Conservation (phyloP, 1,140 invertebrate genomes). For the Elymnias hypermnestra region DNA sequence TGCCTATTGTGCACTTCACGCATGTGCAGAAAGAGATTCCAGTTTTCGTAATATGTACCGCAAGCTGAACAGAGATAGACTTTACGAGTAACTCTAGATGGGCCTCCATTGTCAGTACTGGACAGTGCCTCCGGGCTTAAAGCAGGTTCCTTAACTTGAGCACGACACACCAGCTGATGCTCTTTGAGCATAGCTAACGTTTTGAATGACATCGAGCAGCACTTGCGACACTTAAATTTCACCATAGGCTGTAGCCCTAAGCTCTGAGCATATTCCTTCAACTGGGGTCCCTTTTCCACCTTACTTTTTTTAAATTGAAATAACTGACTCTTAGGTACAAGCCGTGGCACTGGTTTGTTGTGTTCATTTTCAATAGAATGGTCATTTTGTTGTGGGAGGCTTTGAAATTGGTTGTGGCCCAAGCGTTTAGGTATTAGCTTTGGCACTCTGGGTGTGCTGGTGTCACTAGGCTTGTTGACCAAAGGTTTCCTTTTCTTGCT, state of each 20-base stretch:
- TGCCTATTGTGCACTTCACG: slow-evolving; percentile 85
- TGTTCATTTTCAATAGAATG: slow-evolving; percentile 42
- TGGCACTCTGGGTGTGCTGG: slow-evolving; percentile 42
- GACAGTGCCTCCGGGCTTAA: slow-evolving; percentile 51
- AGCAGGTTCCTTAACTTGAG: slow-evolving; percentile 58
- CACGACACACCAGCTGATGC: slow-evolving; percentile 78
- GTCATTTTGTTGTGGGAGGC: slow-evolving; percentile 43
- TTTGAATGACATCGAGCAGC: slow-evolving; percentile 78
- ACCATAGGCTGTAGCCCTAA: slow-evolving; percentile 80
- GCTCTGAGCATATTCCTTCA: slow-evolving; percentile 82
- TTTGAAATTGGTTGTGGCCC: slow-evolving; percentile 51
- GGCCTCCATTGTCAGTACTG: slow-evolving; percentile 56
- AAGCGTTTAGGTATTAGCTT: slow-evolving; percentile 57
- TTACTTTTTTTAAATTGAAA: slow-evolving; percentile 63
- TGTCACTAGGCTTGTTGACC: slow-evolving; percentile 48
- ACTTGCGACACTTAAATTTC: slow-evolving; percentile 82
- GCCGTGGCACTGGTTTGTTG: slow-evolving; percentile 61
- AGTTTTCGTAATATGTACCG: slow-evolving; percentile 87
- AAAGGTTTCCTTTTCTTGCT: slow-evolving; percentile 51
- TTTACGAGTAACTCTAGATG: slow-evolving; percentile 82
- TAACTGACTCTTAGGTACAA: slow-evolving; percentile 67
- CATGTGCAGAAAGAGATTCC: slow-evolving; percentile 90
- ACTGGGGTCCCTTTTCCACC: slow-evolving; percentile 55
- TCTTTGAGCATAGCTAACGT: slow-evolving; percentile 78
- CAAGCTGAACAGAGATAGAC: slow-evolving; percentile 87